A percentile compares a stretch with the other conserved stretches of the same genome.
Conservation (phyloP, 2,888 invertebrate genomes). For the Phoronis australis region DNA sequence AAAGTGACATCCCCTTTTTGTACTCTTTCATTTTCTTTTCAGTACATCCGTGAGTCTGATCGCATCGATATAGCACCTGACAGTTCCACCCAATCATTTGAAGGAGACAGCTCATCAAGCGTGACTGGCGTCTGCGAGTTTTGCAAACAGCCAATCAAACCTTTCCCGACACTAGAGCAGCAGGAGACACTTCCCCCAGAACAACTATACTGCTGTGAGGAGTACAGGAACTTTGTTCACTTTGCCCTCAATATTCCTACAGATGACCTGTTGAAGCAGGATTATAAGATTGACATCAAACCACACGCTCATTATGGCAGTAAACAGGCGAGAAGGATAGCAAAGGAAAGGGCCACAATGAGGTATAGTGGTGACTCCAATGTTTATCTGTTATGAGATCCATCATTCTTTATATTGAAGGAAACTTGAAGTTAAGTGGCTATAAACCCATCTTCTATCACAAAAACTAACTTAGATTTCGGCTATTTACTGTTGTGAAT, state of each 20-base stretch:
- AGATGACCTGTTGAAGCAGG: constrained; percentile 25
- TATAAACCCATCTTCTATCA: too few species aligned
- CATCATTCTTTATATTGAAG: too few species aligned
- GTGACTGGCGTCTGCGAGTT: constrained; percentile 41
- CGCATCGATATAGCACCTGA: too few species aligned
- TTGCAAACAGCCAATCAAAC: constrained; percentile 33
- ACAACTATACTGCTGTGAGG: constrained; percentile 46
- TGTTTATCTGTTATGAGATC: too few species aligned
- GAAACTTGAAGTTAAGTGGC: too few species aligned
- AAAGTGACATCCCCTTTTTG: too few species aligned
- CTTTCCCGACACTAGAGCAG: constrained; percentile 43
- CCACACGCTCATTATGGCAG: constrained; percentile 44
- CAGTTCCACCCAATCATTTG: too few species aligned
- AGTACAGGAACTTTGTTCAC: constrained; percentile 46
- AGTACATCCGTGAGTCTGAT: constrained; percentile 42
- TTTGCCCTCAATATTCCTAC: constrained; percentile 29
- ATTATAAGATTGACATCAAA: constrained; percentile 33
- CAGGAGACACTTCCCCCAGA: constrained; percentile 38
- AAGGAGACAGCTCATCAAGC: too few species aligned
- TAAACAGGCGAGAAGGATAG: constrained; percentile 41
- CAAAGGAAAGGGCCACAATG: constrained; percentile 44
- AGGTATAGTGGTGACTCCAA: too few species aligned
- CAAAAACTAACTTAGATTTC: too few species aligned
- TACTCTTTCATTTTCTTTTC: constrained; percentile 3
- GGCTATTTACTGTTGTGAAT: too few species aligned